A percentile compares a stretch with the other conserved stretches of the same genome.
These are phyloP conservation scores for Pseudochirops cupreus DNA, from an alignment of 2,797 vertebrate species.

Conservation along the genomic window DNA sequence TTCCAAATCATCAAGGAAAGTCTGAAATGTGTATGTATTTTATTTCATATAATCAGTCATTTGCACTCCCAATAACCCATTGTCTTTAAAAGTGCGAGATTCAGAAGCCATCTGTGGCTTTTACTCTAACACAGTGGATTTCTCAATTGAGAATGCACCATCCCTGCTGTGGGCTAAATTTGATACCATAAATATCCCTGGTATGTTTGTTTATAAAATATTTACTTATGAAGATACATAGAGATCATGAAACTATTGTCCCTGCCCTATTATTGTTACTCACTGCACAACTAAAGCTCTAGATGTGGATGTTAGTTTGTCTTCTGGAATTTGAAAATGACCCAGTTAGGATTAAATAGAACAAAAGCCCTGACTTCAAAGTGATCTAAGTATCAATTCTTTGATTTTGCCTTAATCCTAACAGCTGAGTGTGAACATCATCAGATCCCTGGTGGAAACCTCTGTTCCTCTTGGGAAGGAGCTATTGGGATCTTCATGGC, in stretches of 20 bases:
- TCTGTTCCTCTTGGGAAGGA: neutral
- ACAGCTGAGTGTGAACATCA: neutral
- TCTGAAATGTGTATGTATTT: neutral
- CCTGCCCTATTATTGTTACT: neutral
- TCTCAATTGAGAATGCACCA: neutral
- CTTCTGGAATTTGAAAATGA: neutral
- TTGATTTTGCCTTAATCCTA: neutral
- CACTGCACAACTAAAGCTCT: neutral
- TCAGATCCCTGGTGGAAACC: neutral
- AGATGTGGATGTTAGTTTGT: neutral
- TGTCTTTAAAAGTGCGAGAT: neutral
- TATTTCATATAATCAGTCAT: neutral
- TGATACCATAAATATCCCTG: neutral
- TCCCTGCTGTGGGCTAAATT: neutral
- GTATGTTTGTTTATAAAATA: neutral
- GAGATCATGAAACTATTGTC: neutral
- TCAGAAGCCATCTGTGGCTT: neutral
- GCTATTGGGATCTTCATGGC: neutral
- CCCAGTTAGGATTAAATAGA: neutral
- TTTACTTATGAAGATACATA: neutral
- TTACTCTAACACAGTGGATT: neutral
- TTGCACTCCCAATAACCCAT: neutral
- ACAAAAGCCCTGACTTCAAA: neutral
- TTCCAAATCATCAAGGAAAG: neutral
- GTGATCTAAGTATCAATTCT: neutral